A percentile compares a stretch with the other conserved stretches of the same genome.
phyloP scores from a whole-genome alignment of 1,140 invertebrate species.

The Bombus fervidus region DNA sequence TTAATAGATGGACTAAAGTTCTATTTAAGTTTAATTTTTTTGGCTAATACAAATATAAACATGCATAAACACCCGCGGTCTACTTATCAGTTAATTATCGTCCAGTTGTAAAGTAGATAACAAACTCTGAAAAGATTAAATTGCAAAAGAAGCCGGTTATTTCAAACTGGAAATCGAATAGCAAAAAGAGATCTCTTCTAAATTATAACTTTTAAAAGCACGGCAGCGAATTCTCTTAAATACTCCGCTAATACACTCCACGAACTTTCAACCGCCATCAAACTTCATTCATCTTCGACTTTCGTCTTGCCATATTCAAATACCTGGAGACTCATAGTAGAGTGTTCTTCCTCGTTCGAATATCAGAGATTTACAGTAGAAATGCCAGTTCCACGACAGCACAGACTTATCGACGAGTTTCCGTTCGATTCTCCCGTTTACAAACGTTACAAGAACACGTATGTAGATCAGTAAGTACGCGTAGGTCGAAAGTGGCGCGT shows the following conservation, averaged over 20 bases:
- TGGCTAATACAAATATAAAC: no score
- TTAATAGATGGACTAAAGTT: no score
- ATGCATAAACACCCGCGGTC: no score
- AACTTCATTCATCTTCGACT: background rate
- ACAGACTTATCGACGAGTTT: conserved; percentile 10
- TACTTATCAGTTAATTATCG: background rate
- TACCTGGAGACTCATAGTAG: background rate
- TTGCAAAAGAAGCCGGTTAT: background rate
- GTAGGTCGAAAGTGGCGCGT: background rate
- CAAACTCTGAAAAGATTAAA: background rate
- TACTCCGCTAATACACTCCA: background rate
- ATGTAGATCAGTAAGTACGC: background rate
- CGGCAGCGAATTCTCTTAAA: background rate
- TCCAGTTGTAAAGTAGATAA: background rate
- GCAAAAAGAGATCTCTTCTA: background rate
- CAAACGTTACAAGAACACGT: background rate
- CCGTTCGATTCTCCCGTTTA: background rate
- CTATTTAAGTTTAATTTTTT: no score
- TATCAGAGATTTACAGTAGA: background rate
- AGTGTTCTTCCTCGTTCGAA: background rate
- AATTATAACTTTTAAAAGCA: background rate
- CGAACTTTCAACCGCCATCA: background rate
- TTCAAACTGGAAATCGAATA: background rate
- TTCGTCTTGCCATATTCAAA: background rate
- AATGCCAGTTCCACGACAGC: background rate